Evolutionary conservation across 1,140 invertebrate genomes (phyloP).

Genomic region (Bathynomus jamesi): DNA sequence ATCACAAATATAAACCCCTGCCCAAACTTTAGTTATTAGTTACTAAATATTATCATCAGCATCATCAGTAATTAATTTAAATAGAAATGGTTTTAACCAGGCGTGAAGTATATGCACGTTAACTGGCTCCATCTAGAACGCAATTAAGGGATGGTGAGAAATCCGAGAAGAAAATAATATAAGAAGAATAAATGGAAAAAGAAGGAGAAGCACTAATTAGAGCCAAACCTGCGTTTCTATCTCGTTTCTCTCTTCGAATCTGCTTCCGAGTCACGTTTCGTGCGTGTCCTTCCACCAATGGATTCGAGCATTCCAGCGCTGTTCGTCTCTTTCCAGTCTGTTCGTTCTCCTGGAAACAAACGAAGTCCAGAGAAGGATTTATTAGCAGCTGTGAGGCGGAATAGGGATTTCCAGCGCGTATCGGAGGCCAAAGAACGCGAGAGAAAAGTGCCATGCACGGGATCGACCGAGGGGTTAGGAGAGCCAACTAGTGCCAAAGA

Average conservation of each 20-base stretch:
- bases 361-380: not conserved
- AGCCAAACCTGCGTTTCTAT: not conserved
- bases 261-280: not conserved
- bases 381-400: not conserved
- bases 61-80: no score
- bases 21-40: no score
- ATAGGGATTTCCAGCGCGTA: not conserved
- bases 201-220: not conserved
- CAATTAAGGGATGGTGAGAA: no score
- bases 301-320: not conserved
- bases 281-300: not conserved
- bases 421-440: not conserved
- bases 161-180: not conserved
- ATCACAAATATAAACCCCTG: no score
- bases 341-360: constrained; percentile 1
- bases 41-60: no score
- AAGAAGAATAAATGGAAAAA: not conserved
- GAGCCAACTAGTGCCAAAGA: not conserved
- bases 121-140: no score
- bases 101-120: no score
- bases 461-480: not conserved
- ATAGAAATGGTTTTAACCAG: no score
- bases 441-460: not conserved
- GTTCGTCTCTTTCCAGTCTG: not conserved
- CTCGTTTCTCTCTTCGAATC: not conserved